These are phyloP conservation scores for Monomorium pharaonis DNA, from an alignment of 1,140 invertebrate species.

Conservation along the genomic window DNA sequence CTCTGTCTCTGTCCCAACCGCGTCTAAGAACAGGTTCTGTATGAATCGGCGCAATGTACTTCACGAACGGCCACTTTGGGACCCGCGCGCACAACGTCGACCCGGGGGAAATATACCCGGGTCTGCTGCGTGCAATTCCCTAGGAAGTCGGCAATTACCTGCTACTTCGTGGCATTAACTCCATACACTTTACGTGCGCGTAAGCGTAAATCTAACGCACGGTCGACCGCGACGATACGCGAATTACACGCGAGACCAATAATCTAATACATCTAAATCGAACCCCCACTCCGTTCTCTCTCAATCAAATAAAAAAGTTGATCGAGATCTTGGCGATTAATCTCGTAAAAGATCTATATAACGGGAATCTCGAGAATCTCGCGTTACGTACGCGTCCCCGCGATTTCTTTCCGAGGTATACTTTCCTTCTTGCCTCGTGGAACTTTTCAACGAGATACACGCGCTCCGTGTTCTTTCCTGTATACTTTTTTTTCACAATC, in stretches of 20 bases:
- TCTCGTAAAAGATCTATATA: background rate
- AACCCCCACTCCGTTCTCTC: background rate
- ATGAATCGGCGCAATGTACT: constrained; percentile 24
- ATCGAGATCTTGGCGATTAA: background rate
- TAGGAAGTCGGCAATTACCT: constrained; percentile 54
- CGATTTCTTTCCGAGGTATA: background rate
- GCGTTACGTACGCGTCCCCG: background rate
- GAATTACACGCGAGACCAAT: constrained; percentile 8
- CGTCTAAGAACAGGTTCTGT: constrained; percentile 37
- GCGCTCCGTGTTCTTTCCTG: background rate
- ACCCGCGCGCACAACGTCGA: background rate
- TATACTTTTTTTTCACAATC: background rate
- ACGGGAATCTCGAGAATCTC: background rate
- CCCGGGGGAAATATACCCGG: background rate
- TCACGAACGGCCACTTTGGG: constrained; percentile 9
- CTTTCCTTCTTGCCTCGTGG: background rate
- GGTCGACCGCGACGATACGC: background rate
- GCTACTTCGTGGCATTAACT: constrained; percentile 40
- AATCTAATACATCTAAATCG: constrained; percentile 8
- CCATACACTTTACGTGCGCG: constrained; percentile 45
- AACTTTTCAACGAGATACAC: background rate
- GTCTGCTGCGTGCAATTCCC: constrained; percentile 16
- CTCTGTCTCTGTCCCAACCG: background rate
- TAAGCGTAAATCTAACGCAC: constrained; percentile 51
- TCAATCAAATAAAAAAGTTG: background rate